Evolutionary conservation across 2,888 invertebrate genomes (phyloP).

Genomic region (Harpalus rufipes): DNA sequence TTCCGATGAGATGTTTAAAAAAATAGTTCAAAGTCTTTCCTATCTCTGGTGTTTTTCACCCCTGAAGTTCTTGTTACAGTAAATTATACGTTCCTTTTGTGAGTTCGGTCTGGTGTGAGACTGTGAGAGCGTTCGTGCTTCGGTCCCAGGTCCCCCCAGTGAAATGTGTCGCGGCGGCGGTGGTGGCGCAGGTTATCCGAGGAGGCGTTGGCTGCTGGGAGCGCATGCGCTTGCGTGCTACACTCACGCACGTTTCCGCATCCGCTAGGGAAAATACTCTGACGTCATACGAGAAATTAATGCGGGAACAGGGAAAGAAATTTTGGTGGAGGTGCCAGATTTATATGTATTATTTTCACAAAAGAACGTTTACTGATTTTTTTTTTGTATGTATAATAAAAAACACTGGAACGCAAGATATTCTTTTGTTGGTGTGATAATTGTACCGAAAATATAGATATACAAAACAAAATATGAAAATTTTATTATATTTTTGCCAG

Average conservation of each 20-base stretch:
- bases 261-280: slow-evolving; percentile 23
- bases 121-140: not conserved
- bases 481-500: too few species aligned
- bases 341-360: too few species aligned
- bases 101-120: not conserved
- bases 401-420: too few species aligned
- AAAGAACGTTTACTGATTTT: too few species aligned
- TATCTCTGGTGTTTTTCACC: slow-evolving; percentile 29
- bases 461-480: too few species aligned
- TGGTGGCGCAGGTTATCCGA: slow-evolving; percentile 41
- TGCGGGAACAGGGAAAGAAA: not conserved
- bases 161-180: slow-evolving; percentile 50
- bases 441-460: too few species aligned
- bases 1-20: slow-evolving; percentile 48
- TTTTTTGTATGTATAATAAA: too few species aligned
- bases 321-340: not conserved
- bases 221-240: slow-evolving; percentile 30
- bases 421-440: too few species aligned
- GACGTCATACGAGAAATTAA: slow-evolving; percentile 13
- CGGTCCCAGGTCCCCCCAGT: slow-evolving; percentile 34
- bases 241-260: slow-evolving; percentile 30
- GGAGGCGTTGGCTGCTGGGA: slow-evolving; percentile 54
- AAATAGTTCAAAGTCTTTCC: slow-evolving; percentile 56
- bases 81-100: slow-evolving; percentile 61
- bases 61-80: slow-evolving; percentile 51